Evolutionary conservation across 2,888 invertebrate species (phyloP), one percentile per base, ranked within the genome.

Genomic region (Agrotis exclamationis): DNA sequence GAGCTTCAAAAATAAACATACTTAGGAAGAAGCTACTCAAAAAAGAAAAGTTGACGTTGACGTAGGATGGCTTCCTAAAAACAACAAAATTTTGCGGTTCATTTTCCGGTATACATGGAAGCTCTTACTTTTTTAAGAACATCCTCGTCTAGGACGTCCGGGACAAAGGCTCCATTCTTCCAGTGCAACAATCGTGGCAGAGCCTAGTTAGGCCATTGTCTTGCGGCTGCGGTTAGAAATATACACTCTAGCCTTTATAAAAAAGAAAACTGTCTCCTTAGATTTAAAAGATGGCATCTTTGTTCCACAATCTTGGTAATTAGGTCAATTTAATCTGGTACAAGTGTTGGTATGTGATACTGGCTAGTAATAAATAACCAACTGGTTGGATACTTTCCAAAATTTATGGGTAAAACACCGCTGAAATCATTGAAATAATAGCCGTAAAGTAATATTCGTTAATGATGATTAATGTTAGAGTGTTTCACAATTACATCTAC

Each of bases 171-270:
- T 85, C 87, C 87, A 89, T 94, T 94, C 92, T 92, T 90, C 84
- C 74, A 71, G 84, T 74, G 86, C 84, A 91, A 92, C 93, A 93
- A 92, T 92, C 89, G 89, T 87, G 87, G 87, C 85, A 80, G 88
- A 84, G 91, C 85, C 92, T 93, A 92, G 93, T 92, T 92, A 92
- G 82, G 81, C 88, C 87, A 92, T 95, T 95, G 94, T 95, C 92
- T 88, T 87, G 74, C n/a, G n/a, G 76, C 69, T 74, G 80, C 80
- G 83, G 86, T 83, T 87, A 85, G 86, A 87, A 85, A 83, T 83
- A 76, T 74, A 74, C 85, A 83, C 88, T 86, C 85, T 79, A 86
- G 85, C 70, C 74, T 87, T 90, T 86, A 90, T 88, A 87, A 87
- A 90, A 70, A 89, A 87, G 79, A 84, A 84, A 76, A 60, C 60